Evolutionary conservation across 2,113 vertebrate genomes (phyloP).

Genomic region (Oenanthe oenanthe): DNA sequence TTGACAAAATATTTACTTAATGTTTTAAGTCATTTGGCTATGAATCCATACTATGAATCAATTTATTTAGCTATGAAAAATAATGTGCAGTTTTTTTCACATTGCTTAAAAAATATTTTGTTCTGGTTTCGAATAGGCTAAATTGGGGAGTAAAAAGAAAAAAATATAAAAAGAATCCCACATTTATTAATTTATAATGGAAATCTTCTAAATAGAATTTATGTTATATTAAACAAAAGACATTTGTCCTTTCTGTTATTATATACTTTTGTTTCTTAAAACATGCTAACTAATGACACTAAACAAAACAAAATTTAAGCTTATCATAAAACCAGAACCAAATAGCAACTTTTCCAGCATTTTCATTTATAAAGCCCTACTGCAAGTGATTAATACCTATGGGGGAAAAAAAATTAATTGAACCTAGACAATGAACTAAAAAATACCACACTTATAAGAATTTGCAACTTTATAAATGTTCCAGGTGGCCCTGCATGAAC

Average conservation of each 20-base stretch:
- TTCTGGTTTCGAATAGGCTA: neutral
- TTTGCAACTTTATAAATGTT: neutral
- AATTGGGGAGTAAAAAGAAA: neutral
- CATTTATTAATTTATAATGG: neutral
- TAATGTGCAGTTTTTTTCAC: neutral
- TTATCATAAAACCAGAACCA: neutral
- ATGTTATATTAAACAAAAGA: neutral
- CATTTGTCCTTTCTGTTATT: neutral
- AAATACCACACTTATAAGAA: neutral
- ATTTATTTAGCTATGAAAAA: neutral
- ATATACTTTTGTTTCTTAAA: neutral
- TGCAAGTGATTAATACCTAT: neutral
- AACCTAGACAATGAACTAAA: neutral
- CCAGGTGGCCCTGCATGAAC: fast-evolving
- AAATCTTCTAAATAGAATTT: neutral
- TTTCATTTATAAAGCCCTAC: neutral
- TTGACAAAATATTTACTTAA: neutral
- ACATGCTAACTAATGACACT: neutral
- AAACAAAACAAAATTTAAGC: neutral
- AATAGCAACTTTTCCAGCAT: neutral
- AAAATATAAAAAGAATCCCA: neutral
- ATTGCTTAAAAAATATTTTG: neutral
- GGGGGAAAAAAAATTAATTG: neutral
- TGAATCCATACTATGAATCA: neutral
- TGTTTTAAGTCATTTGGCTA: neutral